These are phyloP conservation scores for Portunus trituberculatus DNA, from an alignment of 1,140 invertebrate genomes.

Conservation along the genomic window DNA sequence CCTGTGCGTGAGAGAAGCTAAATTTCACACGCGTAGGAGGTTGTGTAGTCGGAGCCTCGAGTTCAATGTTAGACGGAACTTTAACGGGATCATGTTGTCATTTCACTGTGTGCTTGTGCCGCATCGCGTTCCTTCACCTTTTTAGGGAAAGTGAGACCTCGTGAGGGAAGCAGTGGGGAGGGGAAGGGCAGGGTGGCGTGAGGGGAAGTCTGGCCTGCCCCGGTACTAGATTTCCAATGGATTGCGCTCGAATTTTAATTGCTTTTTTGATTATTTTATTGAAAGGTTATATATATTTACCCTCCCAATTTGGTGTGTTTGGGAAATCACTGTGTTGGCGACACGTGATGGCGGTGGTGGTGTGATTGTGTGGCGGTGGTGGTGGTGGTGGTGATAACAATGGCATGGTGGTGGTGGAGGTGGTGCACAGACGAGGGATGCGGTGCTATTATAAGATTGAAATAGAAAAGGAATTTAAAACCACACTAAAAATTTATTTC, in stretches of 20 bases:
- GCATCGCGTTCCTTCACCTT: neutral
- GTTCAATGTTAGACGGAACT: neutral
- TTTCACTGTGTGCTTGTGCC: neutral
- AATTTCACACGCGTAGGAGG: neutral
- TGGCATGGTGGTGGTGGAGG: neutral
- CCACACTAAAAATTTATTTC: neutral
- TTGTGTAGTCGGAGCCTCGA: neutral
- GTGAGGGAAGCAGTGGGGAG: neutral
- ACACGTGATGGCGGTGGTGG: neutral
- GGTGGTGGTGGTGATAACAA: too few relatives aligned
- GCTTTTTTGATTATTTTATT: neutral
- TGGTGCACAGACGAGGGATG: neutral
- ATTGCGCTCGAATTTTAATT: neutral
- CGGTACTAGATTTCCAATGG: neutral
- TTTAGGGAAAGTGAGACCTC: constrained; percentile 3
- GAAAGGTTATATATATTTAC: constrained; percentile 24
- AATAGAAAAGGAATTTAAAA: neutral
- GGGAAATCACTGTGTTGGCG: neutral
- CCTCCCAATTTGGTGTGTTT: neutral
- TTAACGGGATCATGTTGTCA: neutral
- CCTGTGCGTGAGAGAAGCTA: neutral
- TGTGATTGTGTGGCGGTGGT: neutral
- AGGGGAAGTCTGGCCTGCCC: neutral
- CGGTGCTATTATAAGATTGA: neutral
- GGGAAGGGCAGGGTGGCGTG: neutral